Base-by-base conservation (phyloP, 2,113 vertebrate genomes). In the Oenanthe oenanthe region DNA sequence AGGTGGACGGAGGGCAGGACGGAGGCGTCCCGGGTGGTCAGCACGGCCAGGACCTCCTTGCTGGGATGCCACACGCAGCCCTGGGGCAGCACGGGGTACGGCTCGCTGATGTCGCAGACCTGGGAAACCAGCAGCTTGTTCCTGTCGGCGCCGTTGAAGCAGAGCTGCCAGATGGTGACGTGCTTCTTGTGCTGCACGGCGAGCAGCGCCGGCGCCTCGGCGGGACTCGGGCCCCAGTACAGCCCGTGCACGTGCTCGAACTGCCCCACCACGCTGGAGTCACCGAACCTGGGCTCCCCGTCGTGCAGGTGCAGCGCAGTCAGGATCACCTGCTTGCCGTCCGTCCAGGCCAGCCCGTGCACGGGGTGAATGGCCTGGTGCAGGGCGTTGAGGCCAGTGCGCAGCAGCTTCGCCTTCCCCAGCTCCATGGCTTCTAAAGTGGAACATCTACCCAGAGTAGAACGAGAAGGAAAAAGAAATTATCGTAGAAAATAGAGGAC, bases 131-230 rank as follows among this genome's bases (percentile, higher is more conserved):
- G 94, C 43, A 99, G 98, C 94, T 99, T 99, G 92, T 98, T 99
- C 92, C 98, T 98, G 79, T 99, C 98, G 1, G 98, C 92, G 3
- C 89, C 75, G 1, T 96, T 99, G 72, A 98, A 98, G 95, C 98
- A 98, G 81, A 99, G 98, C 72, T 99, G 98, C 99, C 99, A 99
- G 63, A 99, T 96, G 0, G 98, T 99, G 42, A 99, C 80, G 12
- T 99, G 98, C 61, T 99, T 99, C 76, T 99, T 99, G 93, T 99
- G 99, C 71, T 99, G 99, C 36, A 99, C 98, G 1, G 99, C 98
- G 1, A 99, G 97, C 85, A 99, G 89, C 4, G 99, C 98, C 0
- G 98, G 98, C 3, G 98, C 97, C 20, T 98, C 98, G 0, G 98
- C 85, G 62, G 98, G 98, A 84, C 98, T 89, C 0, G 98, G 98